These are phyloP conservation scores for Synanthedon tipuliformis DNA, from an alignment of 2,888 invertebrate species.

Conservation along the genomic window DNA sequence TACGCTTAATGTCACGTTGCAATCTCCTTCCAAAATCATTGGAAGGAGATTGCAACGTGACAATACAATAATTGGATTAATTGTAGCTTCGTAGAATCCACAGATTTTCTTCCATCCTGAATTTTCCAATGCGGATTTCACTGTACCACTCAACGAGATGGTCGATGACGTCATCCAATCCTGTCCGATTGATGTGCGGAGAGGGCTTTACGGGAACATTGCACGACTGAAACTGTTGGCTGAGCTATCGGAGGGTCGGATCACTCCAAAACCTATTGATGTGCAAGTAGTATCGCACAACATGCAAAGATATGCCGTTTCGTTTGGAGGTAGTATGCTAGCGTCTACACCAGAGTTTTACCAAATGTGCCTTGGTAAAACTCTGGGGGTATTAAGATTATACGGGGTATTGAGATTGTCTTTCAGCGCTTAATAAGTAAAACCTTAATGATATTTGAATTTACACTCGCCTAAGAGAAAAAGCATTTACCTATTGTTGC, in stretches of 20 bases:
- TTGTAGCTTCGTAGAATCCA: no score
- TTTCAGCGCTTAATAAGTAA: no score
- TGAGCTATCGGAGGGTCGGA: constrained; percentile 87
- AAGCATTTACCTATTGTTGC: no score
- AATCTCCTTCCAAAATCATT: no score
- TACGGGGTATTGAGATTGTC: no score
- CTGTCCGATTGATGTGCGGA: constrained; percentile 98
- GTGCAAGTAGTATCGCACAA: constrained; percentile 98
- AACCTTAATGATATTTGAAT: no score
- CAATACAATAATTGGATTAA: no score
- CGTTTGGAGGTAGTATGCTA: constrained; percentile 99
- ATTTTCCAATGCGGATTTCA: constrained; percentile 99
- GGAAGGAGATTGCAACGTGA: no score
- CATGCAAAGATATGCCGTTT: constrained; percentile 99
- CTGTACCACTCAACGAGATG: constrained; percentile 95
- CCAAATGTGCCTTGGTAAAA: constrained; percentile 97
- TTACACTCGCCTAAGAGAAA: no score
- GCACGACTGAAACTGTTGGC: constrained; percentile 92
- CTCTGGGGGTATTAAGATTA: no score
- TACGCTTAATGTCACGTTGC: no score
- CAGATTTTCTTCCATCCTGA: constrained; percentile 99
- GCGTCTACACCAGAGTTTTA: constrained; percentile 99
- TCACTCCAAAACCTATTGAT: constrained; percentile 98
- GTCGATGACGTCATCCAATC: constrained; percentile 99
- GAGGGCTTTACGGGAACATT: constrained; percentile 98